phyloP scores from a whole-genome alignment of 2,113 vertebrate species.

The Lethenteron camtschaticum region DNA sequence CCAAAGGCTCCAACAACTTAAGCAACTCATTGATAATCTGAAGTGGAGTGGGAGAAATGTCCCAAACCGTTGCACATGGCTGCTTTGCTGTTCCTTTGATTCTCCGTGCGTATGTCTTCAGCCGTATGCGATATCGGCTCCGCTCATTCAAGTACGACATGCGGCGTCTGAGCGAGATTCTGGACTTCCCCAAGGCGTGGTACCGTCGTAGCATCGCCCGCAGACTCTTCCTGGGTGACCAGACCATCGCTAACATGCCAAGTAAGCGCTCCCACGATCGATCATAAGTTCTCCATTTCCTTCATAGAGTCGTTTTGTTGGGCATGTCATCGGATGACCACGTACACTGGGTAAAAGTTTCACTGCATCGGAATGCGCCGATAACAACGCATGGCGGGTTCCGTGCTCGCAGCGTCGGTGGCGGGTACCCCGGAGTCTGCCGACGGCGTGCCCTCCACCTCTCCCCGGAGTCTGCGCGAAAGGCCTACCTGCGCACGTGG shows the following conservation, averaged over 20 bases:
- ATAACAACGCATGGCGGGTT: background rate
- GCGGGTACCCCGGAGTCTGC: constrained; percentile 79
- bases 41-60: too few species aligned
- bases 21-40: too few species aligned
- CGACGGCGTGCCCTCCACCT: constrained; percentile 67
- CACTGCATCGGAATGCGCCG: background rate
- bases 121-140: constrained; percentile 97
- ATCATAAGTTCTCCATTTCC: background rate
- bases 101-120: constrained; percentile 13
- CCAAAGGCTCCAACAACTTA: too few species aligned
- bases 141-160: constrained; percentile 97
- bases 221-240: constrained; percentile 80
- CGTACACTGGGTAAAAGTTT: background rate
- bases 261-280: constrained; percentile 21
- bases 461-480: constrained; percentile 72
- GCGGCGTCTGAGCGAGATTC: constrained; percentile 84
- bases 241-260: constrained; percentile 69
- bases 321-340: background rate
- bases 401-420: constrained; percentile 39
- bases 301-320: background rate
- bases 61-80: too few species aligned
- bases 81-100: too few species aligned
- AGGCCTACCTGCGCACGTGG: constrained; percentile 78
- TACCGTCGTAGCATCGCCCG: constrained; percentile 87
- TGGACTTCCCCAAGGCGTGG: constrained; percentile 91